These are phyloP conservation scores for Stichopus horrens DNA, from an alignment of 53 echinoderm and acorn worm species.

Conservation along the genomic window DNA sequence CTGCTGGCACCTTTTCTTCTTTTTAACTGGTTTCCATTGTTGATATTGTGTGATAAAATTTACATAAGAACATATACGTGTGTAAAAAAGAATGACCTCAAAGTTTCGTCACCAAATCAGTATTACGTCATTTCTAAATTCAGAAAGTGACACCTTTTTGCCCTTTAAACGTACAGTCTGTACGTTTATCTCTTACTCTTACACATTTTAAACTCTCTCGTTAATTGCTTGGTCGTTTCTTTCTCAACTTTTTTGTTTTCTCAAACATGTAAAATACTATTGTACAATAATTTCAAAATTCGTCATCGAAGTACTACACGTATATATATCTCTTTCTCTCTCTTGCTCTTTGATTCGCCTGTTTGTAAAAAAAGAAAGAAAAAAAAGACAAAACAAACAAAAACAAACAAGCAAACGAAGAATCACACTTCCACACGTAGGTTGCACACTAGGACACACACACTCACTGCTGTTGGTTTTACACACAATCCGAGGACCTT, in stretches of 20 bases:
- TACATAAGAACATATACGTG: no score
- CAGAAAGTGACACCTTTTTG: not conserved
- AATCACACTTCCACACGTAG: no score
- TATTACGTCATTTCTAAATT: not conserved
- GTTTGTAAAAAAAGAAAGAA: not conserved
- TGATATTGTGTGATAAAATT: no score
- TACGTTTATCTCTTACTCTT: no score
- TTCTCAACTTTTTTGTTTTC: not conserved
- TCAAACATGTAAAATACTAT: not conserved
- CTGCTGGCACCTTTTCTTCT: no score
- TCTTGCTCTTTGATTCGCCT: not conserved
- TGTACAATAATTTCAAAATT: conserved; percentile 12
- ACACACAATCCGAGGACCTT: no score
- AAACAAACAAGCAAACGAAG: no score
- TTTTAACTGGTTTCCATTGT: no score
- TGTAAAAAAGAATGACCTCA: not conserved
- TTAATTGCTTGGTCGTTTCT: not conserved
- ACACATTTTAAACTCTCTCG: not conserved
- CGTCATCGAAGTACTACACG: conserved; percentile 3
- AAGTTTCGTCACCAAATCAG: conserved; percentile 25
- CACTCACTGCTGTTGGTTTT: no score
- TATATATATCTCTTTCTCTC: not conserved
- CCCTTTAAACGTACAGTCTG: no score
- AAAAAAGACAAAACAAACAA: no score
- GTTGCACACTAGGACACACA: no score